Evolutionary conservation across 2,888 invertebrate species (phyloP).

Genomic region (Synergus gifuensis): DNA sequence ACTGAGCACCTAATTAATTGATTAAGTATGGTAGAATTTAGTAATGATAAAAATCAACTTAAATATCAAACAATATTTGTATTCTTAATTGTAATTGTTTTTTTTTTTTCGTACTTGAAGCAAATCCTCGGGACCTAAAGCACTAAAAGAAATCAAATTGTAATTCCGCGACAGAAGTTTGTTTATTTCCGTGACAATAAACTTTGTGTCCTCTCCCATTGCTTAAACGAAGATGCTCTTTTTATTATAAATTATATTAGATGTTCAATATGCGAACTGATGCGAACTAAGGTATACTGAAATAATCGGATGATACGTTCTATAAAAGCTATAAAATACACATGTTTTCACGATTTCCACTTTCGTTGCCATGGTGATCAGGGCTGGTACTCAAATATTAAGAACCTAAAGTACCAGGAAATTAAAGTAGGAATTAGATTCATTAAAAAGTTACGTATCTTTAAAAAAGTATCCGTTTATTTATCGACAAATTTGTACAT

Average conservation of each 20-base stretch:
- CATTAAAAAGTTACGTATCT: neutral
- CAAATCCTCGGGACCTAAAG: constrained; percentile 86
- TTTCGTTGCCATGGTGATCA: constrained; percentile 7
- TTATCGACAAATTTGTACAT: constrained; percentile 12
- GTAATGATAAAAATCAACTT: no score
- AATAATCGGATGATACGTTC: neutral
- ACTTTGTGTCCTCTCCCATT: constrained; percentile 85
- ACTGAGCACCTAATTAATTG: constrained; percentile 77
- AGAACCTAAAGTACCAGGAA: neutral
- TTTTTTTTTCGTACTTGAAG: constrained; percentile 81
- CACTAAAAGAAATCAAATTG: constrained; percentile 92
- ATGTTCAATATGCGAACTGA: neutral
- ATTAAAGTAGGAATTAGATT: neutral
- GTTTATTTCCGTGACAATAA: constrained; percentile 86
- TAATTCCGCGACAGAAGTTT: constrained; percentile 85
- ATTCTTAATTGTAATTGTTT: constrained; percentile 3
- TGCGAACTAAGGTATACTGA: neutral
- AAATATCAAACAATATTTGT: neutral
- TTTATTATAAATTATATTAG: neutral
- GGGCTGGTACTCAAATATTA: neutral
- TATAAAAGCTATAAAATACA: neutral
- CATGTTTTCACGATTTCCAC: neutral
- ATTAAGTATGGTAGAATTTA: neutral
- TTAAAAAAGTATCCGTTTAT: constrained; percentile 1
- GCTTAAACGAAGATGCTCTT: constrained; percentile 38